These are phyloP conservation scores for Cossypha polioptera DNA, from an alignment of 2,797 vertebrate genomes.

Conservation along the genomic window DNA sequence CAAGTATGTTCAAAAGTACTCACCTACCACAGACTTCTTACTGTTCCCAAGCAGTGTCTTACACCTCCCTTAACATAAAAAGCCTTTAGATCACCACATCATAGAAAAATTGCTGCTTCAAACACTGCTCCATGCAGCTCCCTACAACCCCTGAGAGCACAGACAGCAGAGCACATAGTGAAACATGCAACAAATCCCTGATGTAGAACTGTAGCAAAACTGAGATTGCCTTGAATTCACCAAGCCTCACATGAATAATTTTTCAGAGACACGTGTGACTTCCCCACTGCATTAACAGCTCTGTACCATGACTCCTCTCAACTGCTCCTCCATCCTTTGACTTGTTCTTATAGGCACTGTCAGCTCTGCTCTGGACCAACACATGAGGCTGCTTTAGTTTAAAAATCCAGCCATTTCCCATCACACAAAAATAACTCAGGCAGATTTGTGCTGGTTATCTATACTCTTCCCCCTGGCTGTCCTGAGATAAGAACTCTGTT, in stretches of 20 bases:
- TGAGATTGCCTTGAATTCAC: background rate
- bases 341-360: background rate
- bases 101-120: background rate
- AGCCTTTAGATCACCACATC: background rate
- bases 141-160: background rate
- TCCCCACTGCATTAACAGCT: background rate
- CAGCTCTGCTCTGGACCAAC: background rate
- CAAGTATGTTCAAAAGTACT: background rate
- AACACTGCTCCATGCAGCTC: background rate
- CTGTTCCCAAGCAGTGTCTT: background rate
- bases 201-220: background rate
- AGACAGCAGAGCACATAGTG: background rate
- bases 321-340: background rate
- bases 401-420: background rate
- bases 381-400: background rate
- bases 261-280: background rate
- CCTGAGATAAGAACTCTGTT: background rate
- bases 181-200: background rate
- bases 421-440: background rate
- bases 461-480: background rate
- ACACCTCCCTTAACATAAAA: background rate
- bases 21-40: background rate
- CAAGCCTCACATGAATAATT: background rate
- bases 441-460: background rate
- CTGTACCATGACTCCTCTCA: background rate